These are phyloP conservation scores for Motacilla alba DNA, from an alignment of 2,113 vertebrate species.

Conservation along the genomic window DNA sequence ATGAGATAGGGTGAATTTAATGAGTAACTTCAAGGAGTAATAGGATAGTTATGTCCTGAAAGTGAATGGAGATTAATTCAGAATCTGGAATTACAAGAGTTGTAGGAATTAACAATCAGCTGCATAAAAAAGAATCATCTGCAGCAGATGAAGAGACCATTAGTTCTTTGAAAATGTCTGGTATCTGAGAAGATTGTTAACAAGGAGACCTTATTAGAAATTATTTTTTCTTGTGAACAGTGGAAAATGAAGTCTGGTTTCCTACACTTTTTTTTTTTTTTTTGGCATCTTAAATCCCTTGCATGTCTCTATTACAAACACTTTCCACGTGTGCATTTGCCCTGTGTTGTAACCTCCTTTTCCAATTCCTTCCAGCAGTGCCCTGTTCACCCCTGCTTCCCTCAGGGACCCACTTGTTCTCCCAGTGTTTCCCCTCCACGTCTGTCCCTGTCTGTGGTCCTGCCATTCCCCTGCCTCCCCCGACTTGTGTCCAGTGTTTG, in stretches of 20 bases:
- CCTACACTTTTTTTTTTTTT: neutral
- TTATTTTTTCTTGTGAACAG: neutral
- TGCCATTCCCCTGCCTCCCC: neutral
- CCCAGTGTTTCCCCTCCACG: neutral
- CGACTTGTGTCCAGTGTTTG: rapidly evolving
- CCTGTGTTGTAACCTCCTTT: neutral
- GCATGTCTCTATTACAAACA: neutral
- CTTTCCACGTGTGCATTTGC: rapidly evolving
- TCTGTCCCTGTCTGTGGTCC: neutral
- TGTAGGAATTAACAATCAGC: slow-evolving; percentile 39
- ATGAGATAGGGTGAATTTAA: slow-evolving; percentile 9
- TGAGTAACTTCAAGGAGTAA: slow-evolving; percentile 6
- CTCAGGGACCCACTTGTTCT: neutral
- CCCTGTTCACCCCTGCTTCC: rapidly evolving
- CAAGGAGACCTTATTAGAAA: neutral
- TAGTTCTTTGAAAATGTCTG: slow-evolving; percentile 23
- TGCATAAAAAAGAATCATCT: slow-evolving; percentile 10
- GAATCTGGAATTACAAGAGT: slow-evolving; percentile 32
- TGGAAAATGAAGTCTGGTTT: neutral
- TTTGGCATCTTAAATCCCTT: neutral
- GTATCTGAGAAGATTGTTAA: neutral
- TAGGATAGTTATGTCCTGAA: neutral
- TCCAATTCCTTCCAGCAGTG: neutral
- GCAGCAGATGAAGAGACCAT: slow-evolving; percentile 10
- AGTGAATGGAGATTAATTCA: slow-evolving; percentile 27